Base-by-base conservation (phyloP, 2,888 invertebrate species). In the Chorisops tibialis region DNA sequence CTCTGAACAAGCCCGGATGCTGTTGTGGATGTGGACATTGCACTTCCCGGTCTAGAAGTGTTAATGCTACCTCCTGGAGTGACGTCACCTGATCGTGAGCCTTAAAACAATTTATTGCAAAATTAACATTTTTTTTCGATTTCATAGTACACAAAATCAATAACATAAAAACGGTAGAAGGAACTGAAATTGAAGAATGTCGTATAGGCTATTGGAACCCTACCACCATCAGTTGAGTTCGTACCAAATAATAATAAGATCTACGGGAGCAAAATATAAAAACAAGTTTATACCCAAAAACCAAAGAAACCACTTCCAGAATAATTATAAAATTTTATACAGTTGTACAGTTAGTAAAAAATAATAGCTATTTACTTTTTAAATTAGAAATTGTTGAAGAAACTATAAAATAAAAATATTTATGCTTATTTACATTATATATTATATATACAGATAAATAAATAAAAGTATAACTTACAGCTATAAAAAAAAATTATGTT, bases 21-120 rank as follows among this genome's bases (percentile, higher is more conserved):
- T 72, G 86, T 83, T 74, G 84, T 83, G 75, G 88, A 88, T 81
- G 83, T 77, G 75, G 89, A 92, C 82, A 93, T 84, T 70, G 93
- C 91, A 81, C 92, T 92, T 77, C 88, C 89, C 67, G 93, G 93
- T 76, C 93, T 84, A 70, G 93, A 93, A 66, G 87, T 85, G 70
- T 72, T 77, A 56, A 73, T 69, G 83, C 86, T 82, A 74, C 78
- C 77, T 66, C 77, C 76, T 66, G 88, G 89, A 66, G 89, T 89
- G 69, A 85, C 85, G 73, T 88, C 88, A 69, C 89, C 89, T 69
- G 87, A 87, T 70, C 87, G 83, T 70, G 85, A 82, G 79, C 87
- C 87, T 86, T 81, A 68, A 54, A 22, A 49, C n/a, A 45, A 21
- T 21, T 3, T 24, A 56, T 43, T 54, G 4, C 19, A 22, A 22